Conservation (phyloP, 2,888 invertebrate species). For the Zygothrica quintamaculata region DNA sequence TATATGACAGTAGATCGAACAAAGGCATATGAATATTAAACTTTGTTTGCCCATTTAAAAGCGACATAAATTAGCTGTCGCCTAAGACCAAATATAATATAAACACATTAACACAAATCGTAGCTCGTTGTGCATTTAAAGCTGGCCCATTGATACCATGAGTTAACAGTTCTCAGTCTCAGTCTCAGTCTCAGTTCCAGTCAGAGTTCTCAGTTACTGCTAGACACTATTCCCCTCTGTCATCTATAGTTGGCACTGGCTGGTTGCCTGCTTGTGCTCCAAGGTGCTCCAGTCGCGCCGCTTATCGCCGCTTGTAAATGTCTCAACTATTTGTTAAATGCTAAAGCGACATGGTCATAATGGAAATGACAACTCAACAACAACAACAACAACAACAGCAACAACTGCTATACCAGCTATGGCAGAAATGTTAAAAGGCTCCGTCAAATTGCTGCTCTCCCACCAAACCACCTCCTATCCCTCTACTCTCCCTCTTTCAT, state of each 20-base stretch:
- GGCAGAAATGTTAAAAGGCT: slow-evolving; percentile 71
- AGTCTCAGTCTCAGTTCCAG: no score
- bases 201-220: no score
- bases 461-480: not conserved
- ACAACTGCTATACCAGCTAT: slow-evolving; percentile 37
- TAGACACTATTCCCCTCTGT: no score
- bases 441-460: slow-evolving; percentile 47
- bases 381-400: slow-evolving; percentile 41
- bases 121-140: slow-evolving; percentile 50
- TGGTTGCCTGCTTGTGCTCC: no score
- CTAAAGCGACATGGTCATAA: slow-evolving; percentile 82
- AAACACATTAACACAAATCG: slow-evolving; percentile 74
- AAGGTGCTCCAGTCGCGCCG: slow-evolving; percentile 15
- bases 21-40: slow-evolving; percentile 71
- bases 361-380: slow-evolving; percentile 83
- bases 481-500: not conserved
- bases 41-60: slow-evolving; percentile 59
- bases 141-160: slow-evolving; percentile 24
- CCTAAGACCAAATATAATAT: slow-evolving; percentile 49
- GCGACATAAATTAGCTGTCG: slow-evolving; percentile 70
- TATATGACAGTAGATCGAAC: slow-evolving; percentile 52
- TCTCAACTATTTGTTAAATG: slow-evolving; percentile 84
- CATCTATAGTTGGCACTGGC: not conserved
- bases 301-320: slow-evolving; percentile 82
- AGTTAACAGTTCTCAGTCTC: not conserved